Evolutionary conservation across 2,113 vertebrate genomes (phyloP).

Genomic region (Pedionomus torquatus): DNA sequence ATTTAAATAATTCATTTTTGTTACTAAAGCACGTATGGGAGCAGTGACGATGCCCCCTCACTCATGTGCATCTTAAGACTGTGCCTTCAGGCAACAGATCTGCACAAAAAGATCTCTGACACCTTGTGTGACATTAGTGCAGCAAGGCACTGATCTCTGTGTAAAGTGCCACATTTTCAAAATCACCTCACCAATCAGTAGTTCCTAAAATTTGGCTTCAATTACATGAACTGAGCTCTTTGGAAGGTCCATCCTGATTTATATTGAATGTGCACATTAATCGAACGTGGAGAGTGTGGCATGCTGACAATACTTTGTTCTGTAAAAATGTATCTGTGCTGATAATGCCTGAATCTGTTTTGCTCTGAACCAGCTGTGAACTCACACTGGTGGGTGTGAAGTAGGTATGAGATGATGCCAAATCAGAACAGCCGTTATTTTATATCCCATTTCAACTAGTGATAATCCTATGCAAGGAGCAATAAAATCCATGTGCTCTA

Average conservation of each 20-base stretch:
- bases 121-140: neutral
- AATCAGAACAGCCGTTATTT: neutral
- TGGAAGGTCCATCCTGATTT: neutral
- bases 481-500: neutral
- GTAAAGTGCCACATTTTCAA: conserved; percentile 14
- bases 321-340: conserved; percentile 25
- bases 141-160: neutral
- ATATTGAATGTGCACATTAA: conserved; percentile 33
- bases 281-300: conserved; percentile 22
- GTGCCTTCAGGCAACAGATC: neutral
- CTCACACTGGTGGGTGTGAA: neutral
- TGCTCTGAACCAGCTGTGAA: conserved; percentile 9
- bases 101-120: neutral
- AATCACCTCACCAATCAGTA: conserved; percentile 44
- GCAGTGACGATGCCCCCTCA: neutral
- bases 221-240: neutral
- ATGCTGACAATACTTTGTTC: conserved; percentile 29
- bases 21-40: neutral
- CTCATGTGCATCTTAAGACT: neutral
- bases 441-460: neutral
- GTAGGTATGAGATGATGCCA: neutral
- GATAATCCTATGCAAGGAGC: neutral
- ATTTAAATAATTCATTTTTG: neutral
- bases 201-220: conserved; percentile 33
- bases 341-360: conserved; percentile 23